These are phyloP conservation scores for Thymallus thymallus DNA, from an alignment of 2,113 vertebrate species.

Conservation along the genomic window DNA sequence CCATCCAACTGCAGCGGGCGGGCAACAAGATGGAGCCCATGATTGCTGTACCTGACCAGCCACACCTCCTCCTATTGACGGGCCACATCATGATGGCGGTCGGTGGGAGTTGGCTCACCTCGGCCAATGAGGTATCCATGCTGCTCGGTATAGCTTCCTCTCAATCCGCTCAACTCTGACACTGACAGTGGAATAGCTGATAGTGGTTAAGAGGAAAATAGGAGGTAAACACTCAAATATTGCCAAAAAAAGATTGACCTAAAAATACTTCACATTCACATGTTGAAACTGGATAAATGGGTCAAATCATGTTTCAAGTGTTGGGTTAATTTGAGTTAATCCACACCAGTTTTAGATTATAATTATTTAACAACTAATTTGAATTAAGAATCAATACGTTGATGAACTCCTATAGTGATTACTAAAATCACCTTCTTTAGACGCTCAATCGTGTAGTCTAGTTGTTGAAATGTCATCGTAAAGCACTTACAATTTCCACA, in stretches of 20 bases:
- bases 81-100: conserved; percentile 88
- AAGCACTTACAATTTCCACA: neutral
- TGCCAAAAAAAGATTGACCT: neutral
- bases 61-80: conserved; percentile 85
- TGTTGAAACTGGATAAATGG: neutral
- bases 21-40: conserved; percentile 96
- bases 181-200: conserved; percentile 19
- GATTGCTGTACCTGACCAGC: conserved; percentile 90
- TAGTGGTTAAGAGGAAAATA: neutral
- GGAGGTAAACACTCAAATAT: conserved; percentile 17
- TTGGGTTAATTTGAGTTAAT: neutral
- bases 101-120: conserved; percentile 88
- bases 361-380: neutral
- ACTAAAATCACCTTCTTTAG: neutral
- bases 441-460: neutral
- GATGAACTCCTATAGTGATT: neutral
- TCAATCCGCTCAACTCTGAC: conserved; percentile 89
- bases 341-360: neutral
- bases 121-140: conserved; percentile 74
- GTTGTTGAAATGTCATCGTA: neutral
- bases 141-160: conserved; percentile 80
- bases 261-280: neutral
- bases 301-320: conserved; percentile 7
- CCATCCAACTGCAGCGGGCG: conserved; percentile 81
- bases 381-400: neutral